Evolutionary conservation across 2,888 invertebrate species (phyloP).

Genomic region (Omphaloscelis lunosa): DNA sequence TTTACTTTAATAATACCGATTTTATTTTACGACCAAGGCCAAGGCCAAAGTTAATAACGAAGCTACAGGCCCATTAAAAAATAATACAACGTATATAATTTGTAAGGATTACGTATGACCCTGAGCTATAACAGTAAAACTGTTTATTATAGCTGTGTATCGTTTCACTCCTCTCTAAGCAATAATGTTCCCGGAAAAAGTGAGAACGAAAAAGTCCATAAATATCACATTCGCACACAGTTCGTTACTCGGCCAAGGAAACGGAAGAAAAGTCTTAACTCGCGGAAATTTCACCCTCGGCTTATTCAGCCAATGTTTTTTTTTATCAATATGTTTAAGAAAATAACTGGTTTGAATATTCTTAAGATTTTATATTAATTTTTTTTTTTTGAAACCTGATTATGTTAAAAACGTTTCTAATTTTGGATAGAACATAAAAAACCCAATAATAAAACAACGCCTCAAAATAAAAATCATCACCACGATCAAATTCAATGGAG

Average conservation of each 20-base stretch:
- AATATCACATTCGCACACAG: conserved; percentile 74
- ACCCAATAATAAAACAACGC: not conserved
- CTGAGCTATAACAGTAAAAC: conserved; percentile 63
- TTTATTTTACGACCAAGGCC: conserved; percentile 43
- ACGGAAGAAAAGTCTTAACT: conserved; percentile 70
- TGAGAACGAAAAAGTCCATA: conserved; percentile 71
- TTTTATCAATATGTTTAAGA: conserved; percentile 55
- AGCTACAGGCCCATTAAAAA: conserved; percentile 49
- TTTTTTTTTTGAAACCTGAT: not conserved
- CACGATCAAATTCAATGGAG: not conserved
- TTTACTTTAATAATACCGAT: conserved; percentile 24
- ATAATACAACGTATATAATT: conserved; percentile 53
- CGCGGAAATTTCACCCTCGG: conserved; percentile 62
- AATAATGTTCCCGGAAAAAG: conserved; percentile 73
- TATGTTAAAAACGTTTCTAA: not conserved
- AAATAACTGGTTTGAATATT: conserved; percentile 23
- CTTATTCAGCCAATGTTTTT: conserved; percentile 62
- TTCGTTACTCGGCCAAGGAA: conserved; percentile 75
- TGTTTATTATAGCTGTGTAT: conserved; percentile 63
- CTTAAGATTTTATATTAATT: not conserved
- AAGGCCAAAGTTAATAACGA: conserved; percentile 23
- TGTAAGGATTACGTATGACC: conserved; percentile 59
- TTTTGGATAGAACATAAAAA: not conserved
- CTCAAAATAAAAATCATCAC: not conserved
- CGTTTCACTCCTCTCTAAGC: conserved; percentile 67